Base-by-base conservation (phyloP, 2,113 vertebrate species). In the Lepisosteus osseus region DNA sequence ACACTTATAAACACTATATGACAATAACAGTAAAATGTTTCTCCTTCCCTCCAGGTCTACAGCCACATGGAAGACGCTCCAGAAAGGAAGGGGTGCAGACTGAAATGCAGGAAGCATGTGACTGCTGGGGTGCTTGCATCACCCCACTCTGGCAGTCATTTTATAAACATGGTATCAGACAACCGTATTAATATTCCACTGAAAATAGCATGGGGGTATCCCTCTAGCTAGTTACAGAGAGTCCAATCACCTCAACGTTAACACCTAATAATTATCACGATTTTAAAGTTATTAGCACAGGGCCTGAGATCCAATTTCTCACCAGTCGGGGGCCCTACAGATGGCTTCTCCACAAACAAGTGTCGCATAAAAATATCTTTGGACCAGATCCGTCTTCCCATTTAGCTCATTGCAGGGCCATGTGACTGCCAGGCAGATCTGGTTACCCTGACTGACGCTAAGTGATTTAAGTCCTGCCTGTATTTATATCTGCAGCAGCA, bases 191-290 rank as follows among this genome's bases (percentile, higher is more conserved):
- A 12, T 54, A 56, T 54, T 42, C 55, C 54, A 61, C 17, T 72
- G 66, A 69, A 70, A 75, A 76, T 73, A 69, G 43, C 69, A 66
- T n/a, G 8, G 61, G 77, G 81, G 73, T 70, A 77, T 80, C 72
- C 74, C 77, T 81, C 71, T 55, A 47, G 44, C 68, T 77, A 73
- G 73, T 72, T 82, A 79, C 82, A 84, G 80, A 77, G 76, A 84
- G 81, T 81, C 78, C 82, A 80, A 87, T 88, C 84, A 81, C 80
- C 77, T 75, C 75, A 29, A 80, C 84, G 86, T 91, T 90, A 91
- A 85, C 86, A 80, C 87, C 86, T 86, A 84, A 80, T 91, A 82
- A 89, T 87, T 85, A 87, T 81, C 83, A 83, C 90, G 77, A 87
- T 90, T 86, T 78, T 69, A 76, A 78, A 89, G 83, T 87, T 87